A percentile compares a stretch with the other conserved stretches of the same genome.
phyloP scores from a whole-genome alignment of 30 jellyfish, hydroid and myxozoan species.

The Hydra vulgaris region DNA sequence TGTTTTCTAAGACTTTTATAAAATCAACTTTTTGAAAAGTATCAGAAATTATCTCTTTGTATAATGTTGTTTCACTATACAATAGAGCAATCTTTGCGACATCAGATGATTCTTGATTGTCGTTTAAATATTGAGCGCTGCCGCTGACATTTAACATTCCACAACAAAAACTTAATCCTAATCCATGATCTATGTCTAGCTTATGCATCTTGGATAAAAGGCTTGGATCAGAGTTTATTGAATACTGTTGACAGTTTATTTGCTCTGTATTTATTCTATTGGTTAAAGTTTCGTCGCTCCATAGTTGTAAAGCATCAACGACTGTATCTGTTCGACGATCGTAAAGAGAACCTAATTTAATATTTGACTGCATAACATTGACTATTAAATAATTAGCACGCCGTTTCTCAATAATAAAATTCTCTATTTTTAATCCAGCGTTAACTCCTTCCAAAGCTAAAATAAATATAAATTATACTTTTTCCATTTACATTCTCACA shows the following conservation, averaged over 20 bases:
- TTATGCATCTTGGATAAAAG: not conserved
- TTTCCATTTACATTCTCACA: no score
- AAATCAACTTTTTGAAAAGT: constrained; percentile 13
- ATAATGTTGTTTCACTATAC: constrained; percentile 12
- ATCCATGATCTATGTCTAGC: constrained; percentile 11
- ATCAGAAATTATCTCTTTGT: constrained; percentile 4
- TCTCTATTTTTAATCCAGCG: not conserved
- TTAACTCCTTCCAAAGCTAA: not conserved
- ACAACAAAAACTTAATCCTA: constrained; percentile 7
- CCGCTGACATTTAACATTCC: constrained; percentile 15
- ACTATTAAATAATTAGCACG: not conserved
- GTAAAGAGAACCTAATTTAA: constrained; percentile 18
- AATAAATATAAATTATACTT: no score
- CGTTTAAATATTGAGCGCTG: constrained; percentile 13
- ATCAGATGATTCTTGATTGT: not conserved
- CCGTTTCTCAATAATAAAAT: not conserved
- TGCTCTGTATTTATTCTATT: not conserved
- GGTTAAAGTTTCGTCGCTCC: constrained; percentile 19
- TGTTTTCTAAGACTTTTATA: not conserved
- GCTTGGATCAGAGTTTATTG: constrained; percentile 2
- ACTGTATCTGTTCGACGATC: constrained; percentile 23
- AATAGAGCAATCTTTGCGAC: constrained; percentile 16
- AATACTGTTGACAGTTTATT: constrained; percentile 5
- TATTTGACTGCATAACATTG: not conserved
- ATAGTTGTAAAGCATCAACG: constrained; percentile 6